Base-by-base conservation (phyloP, 2,797 vertebrate genomes). In the Pangasius djambal region DNA sequence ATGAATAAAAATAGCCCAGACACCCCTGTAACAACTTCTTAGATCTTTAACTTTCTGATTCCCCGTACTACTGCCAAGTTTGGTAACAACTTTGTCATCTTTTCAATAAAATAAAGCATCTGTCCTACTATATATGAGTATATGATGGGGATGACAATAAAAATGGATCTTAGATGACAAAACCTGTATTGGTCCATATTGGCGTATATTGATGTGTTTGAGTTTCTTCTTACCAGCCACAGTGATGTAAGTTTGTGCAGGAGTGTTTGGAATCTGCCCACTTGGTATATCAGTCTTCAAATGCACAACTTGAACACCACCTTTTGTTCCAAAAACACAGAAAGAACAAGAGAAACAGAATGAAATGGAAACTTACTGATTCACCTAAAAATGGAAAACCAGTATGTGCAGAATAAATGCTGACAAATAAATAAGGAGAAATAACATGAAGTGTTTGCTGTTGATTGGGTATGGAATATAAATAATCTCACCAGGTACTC, bases 261-360 rank as follows among this genome's bases (percentile, higher is more conserved):
- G 96, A 0, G 97, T 95, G 89, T 95, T 93, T 31, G 97, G 98
- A 86, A 97, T 95, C 4, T 96, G 92, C 63, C 96, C 94, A 0
- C 86, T 92, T 20, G 96, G 87, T 74, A 97, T 93, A 0, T 89
- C 16, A 0, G 95, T 94, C 7, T 50, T 93, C 13, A 99, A 2
- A 0, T 22, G 59, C 92, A 94, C 94, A 15, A 89, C 81, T 91
- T 99, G 97, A 20, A 88, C 89, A 0, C 97, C 96, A 1, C 31
- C 98, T 98, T 89, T 86, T 34, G 15, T 69, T 55, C 9, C 4
- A 6, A 55, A 59, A 28, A 85, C 2, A 28, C 40, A 79, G 2
- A 52, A 77, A 77, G 3, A 79, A 55, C 18, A 79, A 79, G 12
- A 81, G 50, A 59, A 55, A 57, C 0, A 9, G 48, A 12, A 5